Evolutionary conservation across 1,140 invertebrate species (phyloP), one percentile per base, ranked within the genome.

Genomic region (Leptopilina clavipes): DNA sequence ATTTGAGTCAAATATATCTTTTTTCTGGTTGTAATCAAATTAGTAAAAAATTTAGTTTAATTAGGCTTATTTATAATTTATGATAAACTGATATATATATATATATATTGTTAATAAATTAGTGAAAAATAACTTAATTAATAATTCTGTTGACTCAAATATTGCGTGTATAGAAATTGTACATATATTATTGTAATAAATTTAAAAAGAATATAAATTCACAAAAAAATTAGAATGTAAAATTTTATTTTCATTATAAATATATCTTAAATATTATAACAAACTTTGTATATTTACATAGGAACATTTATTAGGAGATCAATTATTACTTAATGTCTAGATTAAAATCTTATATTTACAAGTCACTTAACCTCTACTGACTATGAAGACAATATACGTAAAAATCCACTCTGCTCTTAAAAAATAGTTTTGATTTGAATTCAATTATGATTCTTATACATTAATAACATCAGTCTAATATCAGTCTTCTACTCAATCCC

Each of bases 191-290:
- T 31, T 2, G 5, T 40, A 40, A 70, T 17, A 73, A 73, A 59
- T 73, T 14, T 19, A 43, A 31, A 31, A 65, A 25, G 22, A 19
- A 70, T 9, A 9, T 17, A 73, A 14, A 31, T 73, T 45, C 43
- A 76, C 59, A 65, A 59, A 72, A 22, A 31, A 31, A 2, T 31
- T 40, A 31, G n/a, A n/a, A n/a, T n/a, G n/a, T n/a, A n/a, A n/a
- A n/a, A n/a, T 59, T 44, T 37, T 65, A 9, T 71, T 76, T 71
- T 76, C 76, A 72, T 76, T 74, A 75, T 76, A 82, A 80, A 82
- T 82, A 83, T 82, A 85, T 82, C 48, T 83, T 82, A 81, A 79
- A 81, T 83, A 83, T 81, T 56, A 52, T 65, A 85, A 83, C 78
- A 83, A 71, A 79, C 70, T 84, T 78, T 78, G 11, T 80, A 77